A percentile compares a stretch with the other conserved stretches of the same genome.
Evolutionary conservation across 2,797 vertebrate genomes (phyloP).

Genomic region (Luscinia luscinia): DNA sequence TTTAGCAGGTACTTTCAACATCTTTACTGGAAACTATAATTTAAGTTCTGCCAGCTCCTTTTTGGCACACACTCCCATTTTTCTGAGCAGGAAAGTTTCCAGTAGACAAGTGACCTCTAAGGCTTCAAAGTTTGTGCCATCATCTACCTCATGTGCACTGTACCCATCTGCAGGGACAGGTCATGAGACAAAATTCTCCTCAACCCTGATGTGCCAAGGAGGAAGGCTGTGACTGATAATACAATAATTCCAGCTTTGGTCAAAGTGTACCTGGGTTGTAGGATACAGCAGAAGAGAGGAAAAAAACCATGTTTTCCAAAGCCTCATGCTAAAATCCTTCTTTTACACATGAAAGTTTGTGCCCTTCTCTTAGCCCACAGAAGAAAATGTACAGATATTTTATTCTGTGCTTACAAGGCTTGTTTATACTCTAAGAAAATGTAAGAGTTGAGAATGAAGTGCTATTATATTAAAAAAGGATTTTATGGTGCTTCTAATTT

Average conservation of each 20-base stretch:
- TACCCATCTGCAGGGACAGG: neutral
- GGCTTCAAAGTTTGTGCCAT: neutral
- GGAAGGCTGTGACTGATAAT: neutral
- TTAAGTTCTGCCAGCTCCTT: conserved; percentile 39
- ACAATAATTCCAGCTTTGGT: neutral
- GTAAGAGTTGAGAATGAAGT: neutral
- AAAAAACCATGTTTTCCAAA: neutral
- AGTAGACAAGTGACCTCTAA: neutral
- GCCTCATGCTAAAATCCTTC: neutral
- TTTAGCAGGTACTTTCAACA: conserved; percentile 46
- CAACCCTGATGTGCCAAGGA: neutral
- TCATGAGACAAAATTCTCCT: neutral
- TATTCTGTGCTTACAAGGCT: neutral
- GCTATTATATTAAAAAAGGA: neutral
- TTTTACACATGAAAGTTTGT: neutral
- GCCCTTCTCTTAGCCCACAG: neutral
- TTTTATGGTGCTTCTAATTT: neutral
- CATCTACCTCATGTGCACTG: neutral
- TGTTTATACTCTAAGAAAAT: neutral
- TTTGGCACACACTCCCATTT: neutral
- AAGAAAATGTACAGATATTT: neutral
- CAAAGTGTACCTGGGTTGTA: neutral
- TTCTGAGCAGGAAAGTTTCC: neutral
- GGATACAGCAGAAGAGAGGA: fast-evolving
- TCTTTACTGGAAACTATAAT: conserved; percentile 69